Conservation (phyloP, 1,140 invertebrate species). For the Drosophila trapezifrons region DNA sequence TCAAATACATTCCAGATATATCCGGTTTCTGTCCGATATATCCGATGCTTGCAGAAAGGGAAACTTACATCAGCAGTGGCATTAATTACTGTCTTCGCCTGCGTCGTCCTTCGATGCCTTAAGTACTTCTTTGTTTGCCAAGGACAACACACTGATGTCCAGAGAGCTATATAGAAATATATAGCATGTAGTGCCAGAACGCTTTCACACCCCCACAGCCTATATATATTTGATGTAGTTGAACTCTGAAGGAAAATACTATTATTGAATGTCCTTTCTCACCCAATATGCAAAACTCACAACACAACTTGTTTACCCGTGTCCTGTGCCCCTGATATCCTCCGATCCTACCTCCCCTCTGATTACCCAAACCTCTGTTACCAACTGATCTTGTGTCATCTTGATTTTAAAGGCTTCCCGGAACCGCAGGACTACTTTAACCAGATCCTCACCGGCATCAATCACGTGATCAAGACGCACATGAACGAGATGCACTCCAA, state of each 20-base stretch:
- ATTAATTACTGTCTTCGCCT: not conserved
- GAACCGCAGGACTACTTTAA: slow-evolving; percentile 91
- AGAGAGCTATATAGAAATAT: not conserved
- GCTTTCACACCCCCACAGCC: slow-evolving; percentile 42
- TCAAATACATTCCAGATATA: not conserved
- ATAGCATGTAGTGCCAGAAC: slow-evolving; percentile 37
- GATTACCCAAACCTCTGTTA: not conserved
- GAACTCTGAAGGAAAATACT: slow-evolving; percentile 9
- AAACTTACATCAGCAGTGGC: slow-evolving; percentile 10
- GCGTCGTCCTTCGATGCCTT: not conserved
- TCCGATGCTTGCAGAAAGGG: not conserved
- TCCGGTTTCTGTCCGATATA: no score
- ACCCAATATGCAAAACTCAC: slow-evolving; percentile 40
- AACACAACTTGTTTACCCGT: slow-evolving; percentile 5
- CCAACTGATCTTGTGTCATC: not conserved
- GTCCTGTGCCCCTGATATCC: not conserved
- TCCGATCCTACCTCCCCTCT: not conserved
- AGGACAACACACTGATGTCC: slow-evolving; percentile 8
- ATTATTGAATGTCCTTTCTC: slow-evolving; percentile 23
- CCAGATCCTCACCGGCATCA: slow-evolving; percentile 90
- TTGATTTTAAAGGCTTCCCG: slow-evolving; percentile 72
- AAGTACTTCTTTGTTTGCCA: slow-evolving; percentile 3
- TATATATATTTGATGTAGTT: slow-evolving; percentile 49
- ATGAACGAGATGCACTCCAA: slow-evolving; percentile 88
- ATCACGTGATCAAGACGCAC: slow-evolving; percentile 90